Conservation (phyloP, 2,113 vertebrate species). For the Calidris pugnax region DNA sequence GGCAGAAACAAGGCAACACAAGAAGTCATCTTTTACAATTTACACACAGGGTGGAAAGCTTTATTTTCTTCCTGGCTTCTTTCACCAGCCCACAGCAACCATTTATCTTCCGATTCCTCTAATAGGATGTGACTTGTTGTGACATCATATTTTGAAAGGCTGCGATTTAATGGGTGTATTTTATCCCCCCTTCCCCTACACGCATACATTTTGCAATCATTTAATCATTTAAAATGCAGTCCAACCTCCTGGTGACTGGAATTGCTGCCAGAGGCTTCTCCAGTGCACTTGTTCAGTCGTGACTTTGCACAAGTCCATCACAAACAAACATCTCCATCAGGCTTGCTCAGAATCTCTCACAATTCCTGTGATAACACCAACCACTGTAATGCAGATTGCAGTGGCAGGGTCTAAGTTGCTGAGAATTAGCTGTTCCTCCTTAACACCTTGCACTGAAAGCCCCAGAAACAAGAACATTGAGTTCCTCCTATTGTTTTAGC, state of each 20-base stretch:
- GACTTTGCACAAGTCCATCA: neutral
- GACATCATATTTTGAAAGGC: conserved; percentile 53
- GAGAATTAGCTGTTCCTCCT: neutral
- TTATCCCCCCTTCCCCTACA: neutral
- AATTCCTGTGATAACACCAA: neutral
- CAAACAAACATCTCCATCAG: neutral
- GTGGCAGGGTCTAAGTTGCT: neutral
- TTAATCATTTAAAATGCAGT: neutral
- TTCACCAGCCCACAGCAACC: conserved; percentile 41
- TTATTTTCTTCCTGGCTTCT: conserved; percentile 57
- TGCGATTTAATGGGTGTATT: conserved; percentile 4
- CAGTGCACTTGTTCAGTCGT: neutral
- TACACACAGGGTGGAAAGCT: conserved; percentile 19
- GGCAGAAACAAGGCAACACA: neutral
- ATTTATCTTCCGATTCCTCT: conserved; percentile 61
- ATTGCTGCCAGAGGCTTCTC: neutral
- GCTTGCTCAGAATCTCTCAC: neutral
- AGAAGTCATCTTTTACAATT: conserved; percentile 61
- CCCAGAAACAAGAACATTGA: neutral
- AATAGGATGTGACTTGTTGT: conserved; percentile 55
- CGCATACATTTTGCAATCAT: neutral
- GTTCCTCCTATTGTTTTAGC: neutral
- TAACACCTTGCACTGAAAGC: neutral
- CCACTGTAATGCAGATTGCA: neutral
- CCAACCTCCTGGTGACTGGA: neutral